Evolutionary conservation across 2,113 vertebrate genomes (phyloP), one percentile per base, ranked within the genome.

Genomic region (Rissa tridactyla): DNA sequence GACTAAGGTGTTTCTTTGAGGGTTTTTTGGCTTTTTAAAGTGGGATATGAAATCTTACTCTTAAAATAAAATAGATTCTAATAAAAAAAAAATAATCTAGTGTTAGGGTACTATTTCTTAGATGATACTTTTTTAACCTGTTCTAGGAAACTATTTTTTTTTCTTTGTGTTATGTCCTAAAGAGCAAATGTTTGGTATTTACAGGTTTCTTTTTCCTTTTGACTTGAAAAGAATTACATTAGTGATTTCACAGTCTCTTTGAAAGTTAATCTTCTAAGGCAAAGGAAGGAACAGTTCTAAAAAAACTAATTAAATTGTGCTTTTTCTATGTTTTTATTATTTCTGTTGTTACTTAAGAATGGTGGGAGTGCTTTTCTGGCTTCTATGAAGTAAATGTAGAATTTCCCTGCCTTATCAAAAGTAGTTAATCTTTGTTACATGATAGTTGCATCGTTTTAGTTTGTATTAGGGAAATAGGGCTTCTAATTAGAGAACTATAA

Each of bases 281-380:
- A 65, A 91, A 77, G 51, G 57, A 92, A 92, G 69, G 89, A 95
- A 88, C 58, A 78, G 58, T 86, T 93, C 62, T 88, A 47, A 85
- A 92, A 91, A 71, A 57, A 44, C 26, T 86, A 94, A 94, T 86
- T 64, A 95, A 96, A 90, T 84, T 78, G 51, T 71, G 32, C 25
- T 44, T 82, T 88, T 77, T 55, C 44, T 79, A 68, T n/a, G 54
- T 71, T 96, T 95, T 92, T 96, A 78, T 97, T 96, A 77, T 96
- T 96, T 95, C 54, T 92, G 40, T 58, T 90, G 83, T 94, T 96
- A 90, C 66, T 94, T 96, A 97, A 97, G 93, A 97, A 96, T 81
- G 75, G 80, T 96, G 83, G 96, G 90, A 96, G 85, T 78, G 21
- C 36, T 90, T 96, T 96, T 75, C 21, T 88, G 66, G n/a, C 32